Base-by-base conservation (phyloP, 2,797 vertebrate genomes). In the Esox masquinongy region DNA sequence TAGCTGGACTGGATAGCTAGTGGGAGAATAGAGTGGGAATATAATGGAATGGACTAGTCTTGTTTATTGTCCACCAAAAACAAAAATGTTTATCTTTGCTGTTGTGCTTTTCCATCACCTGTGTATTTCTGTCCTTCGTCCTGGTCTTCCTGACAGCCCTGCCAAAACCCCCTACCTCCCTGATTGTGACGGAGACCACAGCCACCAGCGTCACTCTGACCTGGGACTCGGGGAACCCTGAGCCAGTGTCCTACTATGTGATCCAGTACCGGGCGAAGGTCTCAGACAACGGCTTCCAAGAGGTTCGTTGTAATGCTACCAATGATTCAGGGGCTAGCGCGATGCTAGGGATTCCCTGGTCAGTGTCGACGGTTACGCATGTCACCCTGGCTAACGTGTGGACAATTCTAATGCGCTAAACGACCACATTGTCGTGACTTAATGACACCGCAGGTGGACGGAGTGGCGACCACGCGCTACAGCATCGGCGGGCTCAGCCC, bases 401-500 rank as follows among this genome's bases (percentile, higher is more conserved):
- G n/a, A n/a, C 29, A 1, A 31, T 31, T 31, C 1, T 16, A 51
- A 17, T 51, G 5, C 19, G 4, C 50, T 53, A 15, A 53, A 53
- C 19, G 7, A 53, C 17, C 50, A 53, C 19, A 51, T 51, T 53
- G 8, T n/a, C 5, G 19, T 53, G 5, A 19, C 19, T 17, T 53
- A 5, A 19, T 53, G 17, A 1, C n/a, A 22, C 22, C 22, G 19
- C n/a, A 59, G 53, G 95, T 98, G 78, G 97, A 99, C 4, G 97
- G 97, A 0, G 97, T 99, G 19, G 97, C 98, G 22, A 97, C 97
- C 1, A 99, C 97, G 0, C 95, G 97, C 79, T 99, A 99, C 86
- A 99, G 97, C 92, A 98, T 99, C 2, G 97, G 98, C 0, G 98
- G 98, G 43, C 96, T 99, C 78, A 97, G 97, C 86, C 98, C 98